phyloP scores from a whole-genome alignment of 2,113 vertebrate genomes.

The Orycteropus afer region DNA sequence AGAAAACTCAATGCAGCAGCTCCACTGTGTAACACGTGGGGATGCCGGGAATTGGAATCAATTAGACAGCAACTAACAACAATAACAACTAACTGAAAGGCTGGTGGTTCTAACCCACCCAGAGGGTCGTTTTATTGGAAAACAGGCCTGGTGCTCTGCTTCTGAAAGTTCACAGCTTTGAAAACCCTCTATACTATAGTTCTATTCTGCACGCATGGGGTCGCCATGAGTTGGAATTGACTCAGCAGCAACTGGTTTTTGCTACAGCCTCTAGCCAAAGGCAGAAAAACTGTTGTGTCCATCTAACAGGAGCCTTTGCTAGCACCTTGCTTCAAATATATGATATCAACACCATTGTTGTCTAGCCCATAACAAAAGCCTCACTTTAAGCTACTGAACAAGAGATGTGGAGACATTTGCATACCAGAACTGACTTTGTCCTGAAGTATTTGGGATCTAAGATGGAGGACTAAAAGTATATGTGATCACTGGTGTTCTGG shows the following conservation, averaged over 20 bases:
- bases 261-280: not conserved
- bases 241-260: not conserved
- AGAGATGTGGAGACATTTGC: not conserved
- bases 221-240: not conserved
- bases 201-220: not conserved
- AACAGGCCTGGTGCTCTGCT: not conserved
- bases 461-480: not conserved
- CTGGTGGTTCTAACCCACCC: not conserved
- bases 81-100: not conserved
- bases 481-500: fast-evolving
- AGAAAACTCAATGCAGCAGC: not conserved
- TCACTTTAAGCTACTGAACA: not conserved
- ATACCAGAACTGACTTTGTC: not conserved
- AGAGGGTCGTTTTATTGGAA: not conserved
- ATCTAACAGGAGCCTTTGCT: not conserved
- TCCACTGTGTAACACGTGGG: not conserved
- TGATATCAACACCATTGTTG: not conserved
- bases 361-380: not conserved
- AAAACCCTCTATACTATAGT: not conserved
- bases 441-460: not conserved
- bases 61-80: not conserved
- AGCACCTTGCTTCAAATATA: not conserved
- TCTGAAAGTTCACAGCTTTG: not conserved
- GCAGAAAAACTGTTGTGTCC: not conserved
- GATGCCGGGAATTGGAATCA: not conserved